Evolutionary conservation across 1,140 invertebrate genomes (phyloP), one percentile per base, ranked within the genome.

Genomic region (Scaptomyza pallida): DNA sequence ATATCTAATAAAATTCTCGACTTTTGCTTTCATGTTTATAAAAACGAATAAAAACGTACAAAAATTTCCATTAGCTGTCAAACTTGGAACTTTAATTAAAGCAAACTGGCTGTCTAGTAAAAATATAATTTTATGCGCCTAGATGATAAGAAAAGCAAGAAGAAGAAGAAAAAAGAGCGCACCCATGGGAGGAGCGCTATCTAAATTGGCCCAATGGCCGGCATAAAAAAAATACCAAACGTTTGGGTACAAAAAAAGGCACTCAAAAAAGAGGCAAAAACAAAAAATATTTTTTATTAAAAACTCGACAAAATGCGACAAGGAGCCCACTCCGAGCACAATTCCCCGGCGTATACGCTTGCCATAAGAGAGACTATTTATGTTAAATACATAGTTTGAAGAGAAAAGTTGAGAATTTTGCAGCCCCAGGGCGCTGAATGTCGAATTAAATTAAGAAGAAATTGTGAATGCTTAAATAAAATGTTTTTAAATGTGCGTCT

Each of bases 391-490:
- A 88, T 88, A 77, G 72, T 81, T 72, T 68, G 9, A 4, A 19
- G 16, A 52, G 15, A 60, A n/a, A 52, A 60, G 69, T 50, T 60
- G 45, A 62, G 45, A 63, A 56, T 45, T 48, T 21, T 21, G 2
- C 4, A 2, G n/a, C 44, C 43, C 35, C 51, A 68, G 60, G 57
- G 57, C 45, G 59, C 50, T 17, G 15, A 44, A 4, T 41, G 16
- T 70, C 80, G 80, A 85, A 85, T 85, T 85, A 85, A 85, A 85
- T 85, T 85, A 85, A 81, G 77, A 81, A 62, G 69, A 59, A 86
- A 85, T 86, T 85, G 81, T 80, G 73, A 86, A 85, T 74, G 81
- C 77, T 71, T 77, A 77, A 85, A 86, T 86, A 81, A 81, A 77
- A 86, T 60, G 64, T 60, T 68, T 68, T 59, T 65, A 65, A 72